A percentile compares a stretch with the other conserved stretches of the same genome.
Evolutionary conservation across 2,888 invertebrate genomes (phyloP).

Genomic region (Lamproptera curius): DNA sequence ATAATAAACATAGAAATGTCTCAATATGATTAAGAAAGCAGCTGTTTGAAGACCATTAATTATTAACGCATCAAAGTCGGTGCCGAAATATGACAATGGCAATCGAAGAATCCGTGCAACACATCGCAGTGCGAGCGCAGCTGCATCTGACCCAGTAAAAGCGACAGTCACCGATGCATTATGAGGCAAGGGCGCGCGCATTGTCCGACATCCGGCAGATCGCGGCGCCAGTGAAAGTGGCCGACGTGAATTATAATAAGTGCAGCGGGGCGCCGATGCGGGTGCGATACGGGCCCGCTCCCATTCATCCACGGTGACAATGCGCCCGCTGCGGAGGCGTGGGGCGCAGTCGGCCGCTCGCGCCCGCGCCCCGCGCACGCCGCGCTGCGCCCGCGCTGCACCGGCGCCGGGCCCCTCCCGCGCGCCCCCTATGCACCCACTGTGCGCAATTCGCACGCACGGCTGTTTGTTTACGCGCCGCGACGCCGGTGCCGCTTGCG

Average conservation of each 20-base stretch:
- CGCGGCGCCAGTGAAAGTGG: constrained; percentile 12
- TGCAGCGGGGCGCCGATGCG: too few relatives aligned
- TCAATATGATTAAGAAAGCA: too few relatives aligned
- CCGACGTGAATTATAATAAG: constrained; percentile 21
- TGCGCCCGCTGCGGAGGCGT: constrained; percentile 34
- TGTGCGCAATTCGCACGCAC: constrained; percentile 53
- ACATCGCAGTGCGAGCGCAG: too few relatives aligned
- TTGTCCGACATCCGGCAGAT: neutral
- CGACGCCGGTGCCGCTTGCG: constrained; percentile 9
- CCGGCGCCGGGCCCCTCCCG: constrained; percentile 35
- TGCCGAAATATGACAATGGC: too few relatives aligned
- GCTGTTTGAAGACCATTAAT: too few relatives aligned
- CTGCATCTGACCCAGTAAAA: neutral
- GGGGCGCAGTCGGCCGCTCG: constrained; percentile 54
- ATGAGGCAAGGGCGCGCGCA: too few relatives aligned
- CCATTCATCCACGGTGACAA: constrained; percentile 53
- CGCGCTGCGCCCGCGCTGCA: constrained; percentile 25
- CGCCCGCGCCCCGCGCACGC: constrained; percentile 52
- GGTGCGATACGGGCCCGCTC: constrained; percentile 47
- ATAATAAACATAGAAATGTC: too few relatives aligned
- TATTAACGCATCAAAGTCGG: too few relatives aligned
- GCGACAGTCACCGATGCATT: neutral
- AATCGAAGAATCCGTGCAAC: too few relatives aligned
- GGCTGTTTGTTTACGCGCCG: constrained; percentile 32
- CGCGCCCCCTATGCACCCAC: constrained; percentile 51